Percentiles rank a stretch among this genome's conserved stretches.
phyloP scores from a whole-genome alignment of 1,140 invertebrate genomes.

The Protaetia brevitarsis region DNA sequence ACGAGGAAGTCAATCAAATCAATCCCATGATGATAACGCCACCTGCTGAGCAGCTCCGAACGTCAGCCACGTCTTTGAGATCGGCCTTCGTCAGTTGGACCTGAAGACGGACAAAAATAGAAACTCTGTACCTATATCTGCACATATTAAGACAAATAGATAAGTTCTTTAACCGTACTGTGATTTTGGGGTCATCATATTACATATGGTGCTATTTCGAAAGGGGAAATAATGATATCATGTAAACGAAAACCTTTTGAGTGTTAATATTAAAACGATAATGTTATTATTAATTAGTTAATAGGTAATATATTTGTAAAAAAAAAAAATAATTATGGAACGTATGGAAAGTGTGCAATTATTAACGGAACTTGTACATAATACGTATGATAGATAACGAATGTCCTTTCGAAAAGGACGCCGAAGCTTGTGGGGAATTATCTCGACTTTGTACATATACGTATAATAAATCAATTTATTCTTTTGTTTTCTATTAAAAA shows the following conservation, averaged over 20 bases:
- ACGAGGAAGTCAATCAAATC: constrained; percentile 3
- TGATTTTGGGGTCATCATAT: constrained; percentile 45
- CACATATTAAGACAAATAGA: constrained; percentile 10
- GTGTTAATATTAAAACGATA: constrained; percentile 19
- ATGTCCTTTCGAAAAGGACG: constrained; percentile 11
- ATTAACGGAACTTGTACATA: neutral
- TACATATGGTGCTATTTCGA: constrained; percentile 39
- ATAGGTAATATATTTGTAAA: constrained; percentile 22
- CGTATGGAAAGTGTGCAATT: constrained; percentile 23
- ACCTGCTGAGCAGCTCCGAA: neutral
- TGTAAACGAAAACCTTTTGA: constrained; percentile 20
- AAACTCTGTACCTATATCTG: constrained; percentile 6
- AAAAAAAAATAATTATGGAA: neutral
- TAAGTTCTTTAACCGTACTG: constrained; percentile 31
- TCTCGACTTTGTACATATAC: constrained; percentile 4
- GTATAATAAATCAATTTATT: too few relatives aligned
- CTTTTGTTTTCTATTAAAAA: constrained; percentile 11
- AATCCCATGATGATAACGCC: neutral
- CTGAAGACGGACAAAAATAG: neutral
- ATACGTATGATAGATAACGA: too few relatives aligned
- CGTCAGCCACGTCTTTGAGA: neutral
- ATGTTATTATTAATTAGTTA: constrained; percentile 21
- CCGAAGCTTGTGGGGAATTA: neutral
- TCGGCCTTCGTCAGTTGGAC: constrained; percentile 12
- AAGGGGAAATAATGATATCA: constrained; percentile 22